phyloP scores from a whole-genome alignment of 2,888 invertebrate species.

The Leucophenga montana region DNA sequence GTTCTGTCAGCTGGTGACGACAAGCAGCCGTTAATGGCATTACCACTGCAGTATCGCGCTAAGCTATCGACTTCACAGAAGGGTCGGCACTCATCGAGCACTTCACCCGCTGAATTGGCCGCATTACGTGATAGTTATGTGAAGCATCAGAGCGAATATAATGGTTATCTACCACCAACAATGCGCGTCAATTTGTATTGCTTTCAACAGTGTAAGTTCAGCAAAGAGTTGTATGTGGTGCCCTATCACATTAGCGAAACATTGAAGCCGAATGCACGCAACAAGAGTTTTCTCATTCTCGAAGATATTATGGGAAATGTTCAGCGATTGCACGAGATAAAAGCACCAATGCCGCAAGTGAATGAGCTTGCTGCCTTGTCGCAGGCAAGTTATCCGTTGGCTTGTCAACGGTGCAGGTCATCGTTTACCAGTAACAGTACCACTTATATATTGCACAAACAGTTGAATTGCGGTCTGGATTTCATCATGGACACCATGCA shows the following conservation, averaged over 20 bases:
- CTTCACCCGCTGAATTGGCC: conserved; percentile 34
- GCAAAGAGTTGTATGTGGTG: conserved; percentile 52
- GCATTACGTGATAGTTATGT: conserved; percentile 46
- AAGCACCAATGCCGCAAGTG: conserved; percentile 10
- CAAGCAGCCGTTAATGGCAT: not conserved
- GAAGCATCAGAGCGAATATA: conserved; percentile 50
- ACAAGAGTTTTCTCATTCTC: conserved; percentile 51
- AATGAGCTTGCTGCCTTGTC: not conserved
- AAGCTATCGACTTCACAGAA: not conserved
- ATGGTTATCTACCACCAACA: conserved; percentile 52
- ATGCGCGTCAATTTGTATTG: conserved; percentile 53
- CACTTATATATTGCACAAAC: conserved; percentile 50
- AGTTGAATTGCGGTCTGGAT: conserved; percentile 52
- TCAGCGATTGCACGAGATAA: conserved; percentile 49
- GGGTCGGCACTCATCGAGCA: conserved; percentile 36
- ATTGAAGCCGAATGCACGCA: conserved; percentile 44
- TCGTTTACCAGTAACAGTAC: conserved; percentile 47
- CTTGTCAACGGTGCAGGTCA: conserved; percentile 44
- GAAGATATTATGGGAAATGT: conserved; percentile 50
- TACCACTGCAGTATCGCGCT: conserved; percentile 45
- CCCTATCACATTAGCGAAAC: conserved; percentile 55
- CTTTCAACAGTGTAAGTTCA: conserved; percentile 49
- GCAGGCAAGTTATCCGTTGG: conserved; percentile 21
- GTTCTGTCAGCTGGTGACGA: too few species aligned
- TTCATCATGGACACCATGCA: conserved; percentile 54